A percentile compares a stretch with the other conserved stretches of the same genome.
Conservation (phyloP, 1,140 invertebrate genomes). For the Magallana gigas region DNA sequence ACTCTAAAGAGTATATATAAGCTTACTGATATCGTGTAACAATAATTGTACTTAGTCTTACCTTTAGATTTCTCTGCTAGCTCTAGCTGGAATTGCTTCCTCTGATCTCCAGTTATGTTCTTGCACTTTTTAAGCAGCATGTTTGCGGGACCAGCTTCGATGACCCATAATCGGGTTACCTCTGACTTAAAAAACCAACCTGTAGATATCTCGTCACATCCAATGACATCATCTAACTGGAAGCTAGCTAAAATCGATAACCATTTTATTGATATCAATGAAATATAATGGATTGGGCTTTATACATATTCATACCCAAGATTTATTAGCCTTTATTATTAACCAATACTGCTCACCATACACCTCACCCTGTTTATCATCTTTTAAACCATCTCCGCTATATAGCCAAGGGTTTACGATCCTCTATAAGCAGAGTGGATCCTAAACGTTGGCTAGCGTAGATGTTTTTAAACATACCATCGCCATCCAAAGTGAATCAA, state of each 20-base stretch:
- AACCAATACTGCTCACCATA: too few species aligned
- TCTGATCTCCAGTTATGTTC: slow-evolving; percentile 19
- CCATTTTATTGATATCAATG: not conserved
- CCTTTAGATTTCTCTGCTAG: slow-evolving; percentile 6
- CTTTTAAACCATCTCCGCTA: too few species aligned
- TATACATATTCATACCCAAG: too few species aligned
- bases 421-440: too few species aligned
- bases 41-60: not conserved
- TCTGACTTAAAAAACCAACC: not conserved
- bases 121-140: not conserved
- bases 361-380: too few species aligned
- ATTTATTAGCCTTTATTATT: too few species aligned
- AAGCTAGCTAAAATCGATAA: not conserved
- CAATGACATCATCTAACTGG: slow-evolving; percentile 20
- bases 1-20: too few species aligned
- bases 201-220: not conserved
- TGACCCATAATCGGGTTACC: not conserved
- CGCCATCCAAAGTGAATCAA: too few species aligned
- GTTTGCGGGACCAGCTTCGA: not conserved
- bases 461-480: too few species aligned
- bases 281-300: not conserved
- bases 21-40: not conserved
- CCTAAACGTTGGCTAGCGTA: too few species aligned
- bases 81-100: not conserved
- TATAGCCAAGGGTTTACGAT: too few species aligned